Conservation (phyloP, 2,113 vertebrate genomes). For the Taxidea taxus region DNA sequence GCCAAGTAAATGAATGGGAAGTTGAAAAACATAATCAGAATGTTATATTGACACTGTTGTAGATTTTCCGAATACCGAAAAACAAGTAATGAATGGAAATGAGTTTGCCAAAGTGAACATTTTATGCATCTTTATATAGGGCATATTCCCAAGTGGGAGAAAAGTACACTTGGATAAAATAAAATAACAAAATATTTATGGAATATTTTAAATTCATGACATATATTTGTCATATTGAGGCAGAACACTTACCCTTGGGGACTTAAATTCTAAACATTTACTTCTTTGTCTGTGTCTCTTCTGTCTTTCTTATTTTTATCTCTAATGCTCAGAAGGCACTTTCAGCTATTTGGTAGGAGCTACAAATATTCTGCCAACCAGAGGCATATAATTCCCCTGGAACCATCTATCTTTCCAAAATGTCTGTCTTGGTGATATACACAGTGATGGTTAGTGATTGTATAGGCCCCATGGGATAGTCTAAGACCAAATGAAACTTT, state of each 20-base stretch:
- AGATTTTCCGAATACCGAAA: constrained; percentile 64
- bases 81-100: constrained; percentile 69
- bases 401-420: not conserved
- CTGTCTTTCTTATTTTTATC: constrained; percentile 23
- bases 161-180: constrained; percentile 57
- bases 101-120: constrained; percentile 66
- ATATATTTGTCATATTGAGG: constrained; percentile 45
- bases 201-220: constrained; percentile 58
- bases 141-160: constrained; percentile 56
- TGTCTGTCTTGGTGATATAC: not conserved
- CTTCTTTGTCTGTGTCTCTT: constrained; percentile 29
- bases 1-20: constrained; percentile 74
- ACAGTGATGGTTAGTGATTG: not conserved
- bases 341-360: not conserved
- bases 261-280: constrained; percentile 44
- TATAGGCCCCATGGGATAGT: not conserved
- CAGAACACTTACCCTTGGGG: not conserved
- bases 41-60: constrained; percentile 71
- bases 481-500: not conserved
- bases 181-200: constrained; percentile 59
- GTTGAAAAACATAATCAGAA: constrained; percentile 76
- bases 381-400: not conserved
- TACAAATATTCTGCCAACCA: constrained; percentile 18
- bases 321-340: not conserved
- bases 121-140: constrained; percentile 69